These are phyloP conservation scores for Natator depressus DNA, from an alignment of 2,113 vertebrate species.

Conservation along the genomic window DNA sequence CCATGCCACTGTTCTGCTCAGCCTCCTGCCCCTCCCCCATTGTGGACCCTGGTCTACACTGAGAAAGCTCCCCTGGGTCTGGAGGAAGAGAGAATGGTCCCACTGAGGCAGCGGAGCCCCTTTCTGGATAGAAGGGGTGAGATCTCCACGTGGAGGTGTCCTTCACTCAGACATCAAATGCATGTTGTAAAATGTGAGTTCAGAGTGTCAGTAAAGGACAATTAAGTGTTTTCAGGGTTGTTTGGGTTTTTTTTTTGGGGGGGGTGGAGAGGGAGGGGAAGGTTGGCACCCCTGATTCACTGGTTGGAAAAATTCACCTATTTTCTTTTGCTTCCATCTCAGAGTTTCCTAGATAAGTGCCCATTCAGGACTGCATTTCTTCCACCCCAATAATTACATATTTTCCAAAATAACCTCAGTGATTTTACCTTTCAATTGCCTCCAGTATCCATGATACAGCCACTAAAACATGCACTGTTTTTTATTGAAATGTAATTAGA, in stretches of 20 bases:
- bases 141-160: background rate
- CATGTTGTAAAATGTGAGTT: background rate
- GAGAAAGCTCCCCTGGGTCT: background rate
- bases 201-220: background rate
- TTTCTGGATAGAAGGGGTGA: background rate
- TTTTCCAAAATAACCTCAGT: constrained; percentile 27
- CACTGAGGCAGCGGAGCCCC: background rate
- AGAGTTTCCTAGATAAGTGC: background rate
- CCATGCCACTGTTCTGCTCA: background rate
- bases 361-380: background rate
- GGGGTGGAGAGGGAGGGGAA: background rate
- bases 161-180: background rate
- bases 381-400: background rate
- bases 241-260: background rate
- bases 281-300: background rate
- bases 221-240: background rate
- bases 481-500: constrained; percentile 1
- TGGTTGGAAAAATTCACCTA: background rate
- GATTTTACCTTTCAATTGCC: constrained; percentile 46
- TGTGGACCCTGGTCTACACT: background rate
- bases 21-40: background rate
- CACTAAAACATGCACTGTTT: background rate
- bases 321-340: background rate
- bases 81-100: background rate
- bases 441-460: constrained; percentile 13